A percentile compares a stretch with the other conserved stretches of the same genome.
These are phyloP conservation scores for Tachycineta bicolor DNA, from an alignment of 2,113 vertebrate species.

Conservation along the genomic window DNA sequence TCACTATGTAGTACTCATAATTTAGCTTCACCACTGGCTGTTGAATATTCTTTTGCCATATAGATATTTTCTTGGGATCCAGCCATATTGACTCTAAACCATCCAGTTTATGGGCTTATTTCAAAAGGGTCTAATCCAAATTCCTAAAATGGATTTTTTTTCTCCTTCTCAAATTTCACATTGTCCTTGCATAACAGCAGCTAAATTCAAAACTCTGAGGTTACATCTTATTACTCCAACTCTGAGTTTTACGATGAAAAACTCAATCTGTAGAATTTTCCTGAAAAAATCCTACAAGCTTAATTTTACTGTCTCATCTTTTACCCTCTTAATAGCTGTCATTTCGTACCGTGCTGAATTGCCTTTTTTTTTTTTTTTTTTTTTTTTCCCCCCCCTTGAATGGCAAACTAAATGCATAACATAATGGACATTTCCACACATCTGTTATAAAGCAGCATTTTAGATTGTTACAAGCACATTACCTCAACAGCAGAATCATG, in stretches of 20 bases:
- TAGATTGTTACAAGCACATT: neutral
- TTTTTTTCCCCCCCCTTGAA: neutral
- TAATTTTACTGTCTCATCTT: neutral
- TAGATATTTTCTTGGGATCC: neutral
- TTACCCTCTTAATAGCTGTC: neutral
- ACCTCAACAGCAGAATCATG: neutral
- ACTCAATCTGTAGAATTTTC: neutral
- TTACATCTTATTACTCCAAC: neutral
- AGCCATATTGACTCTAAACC: neutral
- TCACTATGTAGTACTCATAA: neutral
- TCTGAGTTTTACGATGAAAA: neutral
- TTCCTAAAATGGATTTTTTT: neutral
- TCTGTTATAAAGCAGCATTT: neutral
- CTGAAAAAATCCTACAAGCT: neutral
- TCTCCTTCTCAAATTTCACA: neutral
- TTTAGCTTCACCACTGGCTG: neutral
- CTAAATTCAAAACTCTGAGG: neutral
- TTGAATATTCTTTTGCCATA: neutral
- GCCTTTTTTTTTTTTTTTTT: neutral
- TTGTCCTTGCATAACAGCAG: neutral
- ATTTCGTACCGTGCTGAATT: neutral
- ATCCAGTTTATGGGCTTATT: neutral
- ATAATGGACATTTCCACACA: neutral
- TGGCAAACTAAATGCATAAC: neutral
- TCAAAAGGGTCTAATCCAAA: neutral